A percentile compares a stretch with the other conserved stretches of the same genome.
Conservation (phyloP, 2,797 vertebrate species). For the Sebastes vulpes region DNA sequence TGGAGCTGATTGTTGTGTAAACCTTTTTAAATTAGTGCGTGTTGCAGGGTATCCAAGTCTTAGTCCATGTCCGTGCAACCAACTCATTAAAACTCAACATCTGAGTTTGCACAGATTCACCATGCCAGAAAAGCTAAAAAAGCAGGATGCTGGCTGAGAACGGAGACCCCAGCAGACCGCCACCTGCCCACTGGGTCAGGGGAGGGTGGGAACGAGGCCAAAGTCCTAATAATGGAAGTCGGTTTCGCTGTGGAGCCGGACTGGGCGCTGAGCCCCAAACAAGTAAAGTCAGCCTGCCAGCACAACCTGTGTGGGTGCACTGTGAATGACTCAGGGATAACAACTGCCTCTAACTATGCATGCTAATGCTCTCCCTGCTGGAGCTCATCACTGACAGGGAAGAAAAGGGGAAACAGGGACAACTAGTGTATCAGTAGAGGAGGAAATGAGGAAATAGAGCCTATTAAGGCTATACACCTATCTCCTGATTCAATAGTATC, state of each 20-base stretch:
- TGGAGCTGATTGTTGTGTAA: conserved; percentile 10
- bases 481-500: no score
- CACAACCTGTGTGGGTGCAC: conserved; percentile 36
- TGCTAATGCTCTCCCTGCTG: conserved; percentile 38
- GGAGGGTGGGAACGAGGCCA: conserved; percentile 48
- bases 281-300: conserved; percentile 47
- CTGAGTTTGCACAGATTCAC: conserved; percentile 13
- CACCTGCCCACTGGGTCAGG: conserved; percentile 67
- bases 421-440: not conserved
- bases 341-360: conserved; percentile 44
- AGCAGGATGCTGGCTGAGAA: conserved; percentile 42
- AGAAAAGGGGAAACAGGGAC: not conserved
- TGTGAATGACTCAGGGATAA: conserved; percentile 49
- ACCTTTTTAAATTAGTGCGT: not conserved
- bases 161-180: conserved; percentile 47
- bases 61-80: conserved; percentile 39
- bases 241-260: conserved; percentile 26
- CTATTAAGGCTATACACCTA: not conserved
- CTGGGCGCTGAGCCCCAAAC: conserved; percentile 41
- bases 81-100: conserved; percentile 31
- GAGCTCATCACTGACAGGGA: conserved; percentile 36
- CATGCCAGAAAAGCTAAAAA: conserved; percentile 22
- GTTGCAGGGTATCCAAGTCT: not conserved
- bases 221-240: conserved; percentile 41
- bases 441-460: conserved; percentile 20